Evolutionary conservation across 1,140 invertebrate genomes (phyloP), one percentile per base, ranked within the genome.

Genomic region (Zaprionus kolodkinae): DNA sequence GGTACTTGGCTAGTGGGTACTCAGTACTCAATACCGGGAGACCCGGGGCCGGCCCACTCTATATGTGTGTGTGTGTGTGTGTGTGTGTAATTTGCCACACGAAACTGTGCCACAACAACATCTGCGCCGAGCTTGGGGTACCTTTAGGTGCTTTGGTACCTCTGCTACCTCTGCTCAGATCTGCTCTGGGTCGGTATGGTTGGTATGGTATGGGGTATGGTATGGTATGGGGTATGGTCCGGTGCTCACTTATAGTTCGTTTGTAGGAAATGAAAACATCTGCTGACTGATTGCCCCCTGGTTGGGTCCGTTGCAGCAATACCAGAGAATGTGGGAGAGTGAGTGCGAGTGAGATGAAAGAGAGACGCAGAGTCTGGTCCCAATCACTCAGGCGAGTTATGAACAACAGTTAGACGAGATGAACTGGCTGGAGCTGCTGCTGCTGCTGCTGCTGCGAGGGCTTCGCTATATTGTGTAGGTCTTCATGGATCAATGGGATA

Each of bases 401-500:
- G 85, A 89, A 89, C 85, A 74, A 89, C 85, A 89, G 85, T 89
- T 89, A 88, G 85, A 60, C 67, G 68, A 50, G 55, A 55, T 79
- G 78, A 55, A 65, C 21, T 21, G 21, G 21, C 21, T 21, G 21
- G 21, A 21, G 21, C 21, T 21, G 21, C 21, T 21, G 40, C 64
- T 54, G 72, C 55, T 36, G 43, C 69, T 40, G 71, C 43, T 63
- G 54, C 40, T 56, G 60, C 70, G 35, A 56, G 36, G 36, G 66
- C 71, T 68, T 80, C 13, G 13, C 11, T 25, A 25, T 63, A 36
- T 21, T 21, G 57, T 33, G 52, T 91, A 84, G 88, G 88, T 89
- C 89, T 91, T 82, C 91, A 87, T 88, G 91, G 90, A 91, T 91
- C 90, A 91, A 92, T 92, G 91, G 88, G 91, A 91, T 84, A 87